Evolutionary conservation across 2,797 vertebrate genomes (phyloP).

Genomic region (Galagoides demidoff): DNA sequence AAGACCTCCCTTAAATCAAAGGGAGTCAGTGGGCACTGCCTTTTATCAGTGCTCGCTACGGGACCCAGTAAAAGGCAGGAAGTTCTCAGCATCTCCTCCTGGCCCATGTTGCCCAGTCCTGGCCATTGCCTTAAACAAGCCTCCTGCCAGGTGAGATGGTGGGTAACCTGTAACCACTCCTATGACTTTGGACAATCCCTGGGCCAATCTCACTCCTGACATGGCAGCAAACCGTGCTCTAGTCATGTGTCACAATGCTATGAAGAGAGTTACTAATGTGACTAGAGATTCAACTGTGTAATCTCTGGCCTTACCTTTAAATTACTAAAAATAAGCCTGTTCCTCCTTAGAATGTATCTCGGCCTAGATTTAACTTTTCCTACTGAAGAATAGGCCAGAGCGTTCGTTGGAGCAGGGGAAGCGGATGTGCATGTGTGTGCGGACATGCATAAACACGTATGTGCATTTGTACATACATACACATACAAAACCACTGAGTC

Average conservation of each 20-base stretch:
- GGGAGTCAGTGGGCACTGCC: background rate
- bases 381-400: background rate
- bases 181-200: background rate
- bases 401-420: background rate
- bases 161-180: too few relatives aligned
- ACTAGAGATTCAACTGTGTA: background rate
- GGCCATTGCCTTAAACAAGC: background rate
- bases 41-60: background rate
- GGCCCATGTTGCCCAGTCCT: fast-evolving
- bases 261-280: background rate
- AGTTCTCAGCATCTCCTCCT: background rate
- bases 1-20: background rate
- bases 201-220: background rate
- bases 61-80: background rate
- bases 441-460: too few relatives aligned
- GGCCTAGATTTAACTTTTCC: background rate
- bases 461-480: background rate
- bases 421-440: too few relatives aligned
- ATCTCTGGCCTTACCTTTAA: background rate
- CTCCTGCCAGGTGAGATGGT: background rate
- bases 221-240: background rate
- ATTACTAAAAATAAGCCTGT: background rate
- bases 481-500: background rate
- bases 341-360: background rate
- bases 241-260: background rate